Base-by-base conservation (phyloP, 2,113 vertebrate genomes). In the Tychaedon coryphoeus region DNA sequence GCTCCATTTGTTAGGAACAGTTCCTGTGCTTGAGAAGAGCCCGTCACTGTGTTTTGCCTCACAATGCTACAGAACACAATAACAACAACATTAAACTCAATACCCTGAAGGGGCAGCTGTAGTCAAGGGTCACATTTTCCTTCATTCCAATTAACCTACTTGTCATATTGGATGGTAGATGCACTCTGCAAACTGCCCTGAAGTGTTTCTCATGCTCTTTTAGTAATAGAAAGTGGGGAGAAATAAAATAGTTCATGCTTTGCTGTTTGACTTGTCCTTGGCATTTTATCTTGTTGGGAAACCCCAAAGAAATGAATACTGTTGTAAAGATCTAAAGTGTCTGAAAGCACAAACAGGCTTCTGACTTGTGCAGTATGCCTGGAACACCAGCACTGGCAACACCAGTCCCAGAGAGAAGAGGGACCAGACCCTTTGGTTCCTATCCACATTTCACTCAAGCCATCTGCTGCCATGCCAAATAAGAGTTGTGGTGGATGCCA, bases 101-200 rank as follows among this genome's bases (percentile, higher is more conserved):
- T 95, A 93, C 93, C 95, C 96, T 94, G 82, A 96, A 96, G 96
- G 94, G 94, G 90, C 94, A 95, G 81, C 88, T 90, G 88, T 91
- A 96, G 92, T 94, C 84, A 94, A 97, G 94, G 92, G 93, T 97
- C 95, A 96, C 94, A 96, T 96, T 97, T 96, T 93, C 94, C 74
- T 97, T 96, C 97, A 90, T 96, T 97, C 85, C 95, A 97, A 96
- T 97, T 97, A 96, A 97, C 93, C 94, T 96, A 93, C 90, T 97
- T 96, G 95, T 97, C 97, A 97, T 93, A 92, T 81, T 92, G 90
- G 82, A 94, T 96, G 91, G 90, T 95, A 92, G 93, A 95, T 83
- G 90, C 84, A 83, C 92, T 93, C 82, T 47, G 10, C 92, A 97
- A 85, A 93, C 75, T 95, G 83, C 88, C 95, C 94, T 91, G 67